Evolutionary conservation across 2,113 vertebrate genomes (phyloP).

Genomic region (Pelobates fuscus): DNA sequence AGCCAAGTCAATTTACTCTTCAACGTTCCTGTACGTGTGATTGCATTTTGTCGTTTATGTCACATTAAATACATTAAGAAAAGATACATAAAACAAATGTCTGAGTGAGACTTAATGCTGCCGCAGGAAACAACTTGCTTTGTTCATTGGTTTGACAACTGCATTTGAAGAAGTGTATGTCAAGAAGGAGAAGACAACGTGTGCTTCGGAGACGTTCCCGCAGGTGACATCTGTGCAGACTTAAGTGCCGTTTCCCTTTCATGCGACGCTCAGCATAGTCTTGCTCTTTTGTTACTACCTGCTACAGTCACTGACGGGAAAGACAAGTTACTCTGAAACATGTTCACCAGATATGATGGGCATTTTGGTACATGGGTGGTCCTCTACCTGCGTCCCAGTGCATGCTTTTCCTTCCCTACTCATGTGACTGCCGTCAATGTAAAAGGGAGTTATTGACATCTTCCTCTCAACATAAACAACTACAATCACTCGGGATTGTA

Average conservation of each 20-base stretch:
- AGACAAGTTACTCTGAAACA: constrained; percentile 16
- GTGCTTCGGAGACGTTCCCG: constrained; percentile 2
- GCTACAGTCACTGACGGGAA: constrained; percentile 20
- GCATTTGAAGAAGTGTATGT: constrained; percentile 30
- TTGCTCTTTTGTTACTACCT: constrained; percentile 37
- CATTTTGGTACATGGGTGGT: no score
- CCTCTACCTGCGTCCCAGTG: no score
- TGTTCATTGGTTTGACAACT: constrained; percentile 39
- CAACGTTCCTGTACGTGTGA: neutral
- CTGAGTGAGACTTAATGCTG: constrained; percentile 29
- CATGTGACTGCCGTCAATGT: no score
- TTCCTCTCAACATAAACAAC: no score
- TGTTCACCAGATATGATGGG: constrained; percentile 15
- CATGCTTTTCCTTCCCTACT: no score
- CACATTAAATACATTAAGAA: constrained; percentile 36
- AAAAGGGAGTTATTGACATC: no score
- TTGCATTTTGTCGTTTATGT: constrained; percentile 32
- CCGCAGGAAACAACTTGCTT: constrained; percentile 12
- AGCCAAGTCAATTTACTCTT: neutral
- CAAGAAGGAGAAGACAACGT: constrained; percentile 20
- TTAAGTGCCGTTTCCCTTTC: constrained; percentile 30
- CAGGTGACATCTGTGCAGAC: constrained; percentile 36
- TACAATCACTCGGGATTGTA: no score
- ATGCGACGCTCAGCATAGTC: constrained; percentile 21
- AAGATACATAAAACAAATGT: constrained; percentile 33